Percentiles rank a stretch among this genome's conserved stretches.
phyloP scores from a whole-genome alignment of 1,140 invertebrate genomes.

The Leptinotarsa defecta region DNA sequence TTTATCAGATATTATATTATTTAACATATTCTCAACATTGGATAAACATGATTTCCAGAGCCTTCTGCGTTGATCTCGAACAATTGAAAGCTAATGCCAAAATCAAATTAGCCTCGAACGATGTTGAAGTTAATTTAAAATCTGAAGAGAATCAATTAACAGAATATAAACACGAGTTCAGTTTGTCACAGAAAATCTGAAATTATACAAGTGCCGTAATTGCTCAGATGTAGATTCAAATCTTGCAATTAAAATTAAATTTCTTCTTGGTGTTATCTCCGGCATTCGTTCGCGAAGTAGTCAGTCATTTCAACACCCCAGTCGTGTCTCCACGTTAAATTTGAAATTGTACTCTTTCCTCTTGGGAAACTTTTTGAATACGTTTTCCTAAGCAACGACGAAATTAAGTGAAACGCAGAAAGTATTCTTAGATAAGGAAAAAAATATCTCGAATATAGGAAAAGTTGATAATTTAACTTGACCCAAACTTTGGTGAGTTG shows the following conservation, averaged over 20 bases:
- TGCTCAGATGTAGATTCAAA: conserved; percentile 23
- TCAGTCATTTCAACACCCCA: conserved; percentile 9
- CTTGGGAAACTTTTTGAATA: not conserved
- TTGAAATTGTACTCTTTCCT: conserved; percentile 10
- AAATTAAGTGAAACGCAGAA: not conserved
- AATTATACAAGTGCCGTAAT: conserved; percentile 25
- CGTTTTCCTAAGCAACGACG: not conserved
- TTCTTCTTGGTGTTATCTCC: conserved; percentile 18
- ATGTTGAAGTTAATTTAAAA: conserved; percentile 21
- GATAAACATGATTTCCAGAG: not conserved
- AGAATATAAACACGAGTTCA: conserved; percentile 22
- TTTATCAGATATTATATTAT: no score
- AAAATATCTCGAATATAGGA: no score
- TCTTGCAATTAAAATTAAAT: conserved; percentile 26
- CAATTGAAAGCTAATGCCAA: conserved; percentile 8
- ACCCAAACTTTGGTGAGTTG: no score
- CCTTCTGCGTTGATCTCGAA: not conserved
- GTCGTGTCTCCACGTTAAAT: not conserved
- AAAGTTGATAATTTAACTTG: no score
- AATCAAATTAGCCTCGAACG: conserved; percentile 16
- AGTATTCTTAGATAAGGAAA: not conserved
- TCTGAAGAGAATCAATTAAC: conserved; percentile 22
- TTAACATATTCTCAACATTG: not conserved
- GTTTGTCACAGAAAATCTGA: conserved; percentile 21
- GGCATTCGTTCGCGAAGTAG: conserved; percentile 8